These are phyloP conservation scores for Bembecia ichneumoniformis DNA, from an alignment of 2,888 invertebrate species.

Conservation along the genomic window DNA sequence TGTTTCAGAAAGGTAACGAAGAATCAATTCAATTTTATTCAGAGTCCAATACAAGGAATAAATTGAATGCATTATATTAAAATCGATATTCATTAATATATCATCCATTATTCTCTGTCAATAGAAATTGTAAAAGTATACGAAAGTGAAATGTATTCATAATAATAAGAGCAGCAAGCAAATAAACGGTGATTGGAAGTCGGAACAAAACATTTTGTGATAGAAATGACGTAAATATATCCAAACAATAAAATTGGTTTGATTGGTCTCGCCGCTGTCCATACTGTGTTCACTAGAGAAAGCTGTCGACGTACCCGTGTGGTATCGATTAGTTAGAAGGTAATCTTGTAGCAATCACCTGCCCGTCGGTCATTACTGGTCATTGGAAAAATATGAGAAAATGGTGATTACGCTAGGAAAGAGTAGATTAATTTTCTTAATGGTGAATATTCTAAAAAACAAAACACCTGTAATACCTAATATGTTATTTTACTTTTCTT, in stretches of 20 bases:
- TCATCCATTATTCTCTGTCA: neutral
- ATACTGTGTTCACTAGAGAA: conserved; percentile 15
- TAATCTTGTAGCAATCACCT: too few relatives aligned
- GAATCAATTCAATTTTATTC: too few relatives aligned
- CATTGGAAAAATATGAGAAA: too few relatives aligned
- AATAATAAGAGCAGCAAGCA: neutral
- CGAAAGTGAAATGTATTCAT: neutral
- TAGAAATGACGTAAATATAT: conserved; percentile 33
- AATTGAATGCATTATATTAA: neutral
- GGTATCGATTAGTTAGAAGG: too few relatives aligned
- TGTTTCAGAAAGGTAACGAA: neutral
- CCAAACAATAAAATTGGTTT: conserved; percentile 44
- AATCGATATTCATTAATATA: neutral
- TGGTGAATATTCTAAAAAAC: too few relatives aligned
- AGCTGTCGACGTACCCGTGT: too few relatives aligned
- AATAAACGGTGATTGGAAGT: neutral
- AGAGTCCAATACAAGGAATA: too few relatives aligned
- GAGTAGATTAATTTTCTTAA: too few relatives aligned
- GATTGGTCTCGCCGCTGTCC: conserved; percentile 29
- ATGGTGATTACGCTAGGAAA: too few relatives aligned
- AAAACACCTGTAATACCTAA: too few relatives aligned
- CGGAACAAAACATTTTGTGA: neutral
- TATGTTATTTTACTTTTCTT: too few relatives aligned
- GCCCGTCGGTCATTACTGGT: too few relatives aligned
- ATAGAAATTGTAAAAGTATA: neutral